Base-by-base conservation (phyloP, 2,888 invertebrate species). In the Andrena dorsata region DNA sequence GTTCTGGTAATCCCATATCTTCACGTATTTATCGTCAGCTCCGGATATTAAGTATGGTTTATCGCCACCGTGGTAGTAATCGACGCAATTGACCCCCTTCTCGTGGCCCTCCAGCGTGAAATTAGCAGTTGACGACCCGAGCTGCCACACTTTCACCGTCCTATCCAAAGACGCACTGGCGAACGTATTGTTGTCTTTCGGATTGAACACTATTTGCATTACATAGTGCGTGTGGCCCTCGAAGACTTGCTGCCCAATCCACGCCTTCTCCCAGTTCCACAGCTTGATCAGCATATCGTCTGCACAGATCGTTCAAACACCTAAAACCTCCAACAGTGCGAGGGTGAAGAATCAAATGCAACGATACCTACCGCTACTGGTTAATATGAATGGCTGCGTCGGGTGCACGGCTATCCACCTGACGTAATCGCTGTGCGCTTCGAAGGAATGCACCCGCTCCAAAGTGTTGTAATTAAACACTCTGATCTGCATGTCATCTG, bases 1-100 rank as follows among this genome's bases (percentile, higher is more conserved):
- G 94, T 99, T 99, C 94, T 99, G 98, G 94, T 99, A 99, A 93
- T 99, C 99, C 99, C 99, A 99, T 90, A 99, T 99, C 95, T 99
- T 99, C 6, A 99, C 99, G 61, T 98, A 95, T 72, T 98, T 96
- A 94, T 99, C 99, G 94, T 99, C 99, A 35, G 99, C 99, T 2
- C 99, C 99, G 69, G 99, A 99, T 92, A 99, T 99, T 71, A 99
- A 95, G 93, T 99, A 99, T 0, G 99, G 99, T 92, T 99, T 99
- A 93, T 99, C 99, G 5, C 99, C 99, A 7, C 99, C 99, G 92
- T 99, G 98, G 93, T 99, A 99, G 93, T 99, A 99, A 94, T 99
- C 99, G 0, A 99, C 98, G 94, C 99, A 99, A 94, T 99, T 99
- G 0, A 99, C 98, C 32, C 99, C 99, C 93, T 99, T 99, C 90